phyloP scores from a whole-genome alignment of 2,888 invertebrate genomes.

The Dyspetes luteomarginatus region DNA sequence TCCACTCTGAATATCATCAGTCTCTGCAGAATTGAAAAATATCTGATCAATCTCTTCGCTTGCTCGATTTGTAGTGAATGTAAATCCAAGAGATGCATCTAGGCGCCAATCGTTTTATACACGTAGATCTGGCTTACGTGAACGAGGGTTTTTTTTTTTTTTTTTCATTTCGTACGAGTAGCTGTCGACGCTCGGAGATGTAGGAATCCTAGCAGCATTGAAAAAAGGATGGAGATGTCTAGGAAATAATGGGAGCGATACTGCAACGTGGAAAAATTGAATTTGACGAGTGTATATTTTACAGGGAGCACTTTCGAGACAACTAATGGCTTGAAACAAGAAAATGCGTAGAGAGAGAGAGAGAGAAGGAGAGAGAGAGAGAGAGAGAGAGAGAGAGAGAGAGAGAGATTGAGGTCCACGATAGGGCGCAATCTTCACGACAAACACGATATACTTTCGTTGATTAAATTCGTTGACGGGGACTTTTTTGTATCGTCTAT shows the following conservation, averaged over 20 bases:
- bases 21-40: not conserved
- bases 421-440: not conserved
- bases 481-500: not conserved
- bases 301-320: not conserved
- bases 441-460: constrained; percentile 41
- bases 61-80: not conserved
- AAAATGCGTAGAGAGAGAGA: no score
- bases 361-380: no score
- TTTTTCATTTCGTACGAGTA: not conserved
- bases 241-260: constrained; percentile 4
- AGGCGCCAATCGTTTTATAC: not conserved
- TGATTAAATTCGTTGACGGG: constrained; percentile 56
- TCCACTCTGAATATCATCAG: not conserved
- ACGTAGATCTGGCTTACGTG: not conserved
- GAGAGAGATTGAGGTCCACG: not conserved
- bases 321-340: not conserved
- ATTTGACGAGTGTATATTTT: not conserved
- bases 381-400: no score
- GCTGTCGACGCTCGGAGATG: not conserved
- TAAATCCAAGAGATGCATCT: not conserved
- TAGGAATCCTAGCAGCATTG: not conserved
- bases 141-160: not conserved
- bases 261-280: constrained; percentile 2
- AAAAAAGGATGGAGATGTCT: not conserved
- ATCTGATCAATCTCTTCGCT: not conserved